Conservation (phyloP, 2,888 invertebrate genomes). For the Ditula angustiorana region DNA sequence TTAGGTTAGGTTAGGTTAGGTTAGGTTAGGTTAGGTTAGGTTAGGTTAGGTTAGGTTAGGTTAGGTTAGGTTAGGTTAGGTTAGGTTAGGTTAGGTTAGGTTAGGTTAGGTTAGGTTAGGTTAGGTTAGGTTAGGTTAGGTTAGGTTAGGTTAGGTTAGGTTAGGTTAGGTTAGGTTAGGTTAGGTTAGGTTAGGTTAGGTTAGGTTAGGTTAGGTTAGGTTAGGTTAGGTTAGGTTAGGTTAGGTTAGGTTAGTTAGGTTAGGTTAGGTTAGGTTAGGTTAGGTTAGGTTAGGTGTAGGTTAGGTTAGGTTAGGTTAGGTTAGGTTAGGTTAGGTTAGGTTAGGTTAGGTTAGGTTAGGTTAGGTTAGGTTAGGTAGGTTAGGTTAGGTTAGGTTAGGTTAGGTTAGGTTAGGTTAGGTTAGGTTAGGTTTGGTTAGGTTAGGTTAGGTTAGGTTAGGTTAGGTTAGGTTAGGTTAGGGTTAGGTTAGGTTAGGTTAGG, state of each 20-base stretch:
- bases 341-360: slow-evolving; percentile 24
- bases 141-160: neutral
- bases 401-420: slow-evolving; percentile 25
- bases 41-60: neutral
- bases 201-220: neutral
- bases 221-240: neutral
- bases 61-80: neutral
- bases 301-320: neutral
- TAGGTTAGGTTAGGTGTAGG: neutral
- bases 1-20: slow-evolving; percentile 4
- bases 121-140: neutral
- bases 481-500: slow-evolving; percentile 32
- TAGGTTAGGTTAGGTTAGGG: slow-evolving; percentile 36
- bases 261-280: neutral
- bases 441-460: slow-evolving; percentile 20
- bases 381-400: slow-evolving; percentile 20
- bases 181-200: neutral
- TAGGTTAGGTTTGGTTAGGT: slow-evolving; percentile 23
- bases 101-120: neutral
- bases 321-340: slow-evolving; percentile 4
- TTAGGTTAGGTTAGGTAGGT: slow-evolving; percentile 24
- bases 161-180: neutral
- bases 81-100: neutral
- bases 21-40: neutral
- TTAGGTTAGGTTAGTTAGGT: neutral